phyloP scores from a whole-genome alignment of 2,888 invertebrate species.

The Pasiphila rectangulata region DNA sequence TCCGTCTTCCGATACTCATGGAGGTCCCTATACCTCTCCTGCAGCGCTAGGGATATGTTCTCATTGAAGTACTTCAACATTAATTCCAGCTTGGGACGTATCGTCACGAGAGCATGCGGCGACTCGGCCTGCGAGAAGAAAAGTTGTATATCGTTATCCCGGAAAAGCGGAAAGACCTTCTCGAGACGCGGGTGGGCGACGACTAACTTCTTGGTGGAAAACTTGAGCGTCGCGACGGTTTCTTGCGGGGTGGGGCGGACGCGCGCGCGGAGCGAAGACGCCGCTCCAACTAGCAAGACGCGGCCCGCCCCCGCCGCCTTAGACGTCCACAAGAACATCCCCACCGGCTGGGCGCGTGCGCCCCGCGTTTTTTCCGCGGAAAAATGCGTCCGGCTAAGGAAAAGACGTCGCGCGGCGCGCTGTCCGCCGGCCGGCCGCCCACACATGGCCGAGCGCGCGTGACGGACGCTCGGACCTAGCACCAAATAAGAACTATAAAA shows the following conservation, averaged over 20 bases:
- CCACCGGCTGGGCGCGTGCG: constrained; percentile 78
- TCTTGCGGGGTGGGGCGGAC: constrained; percentile 80
- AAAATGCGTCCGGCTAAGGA: constrained; percentile 80
- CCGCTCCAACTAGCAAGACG: constrained; percentile 80
- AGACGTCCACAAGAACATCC: constrained; percentile 79
- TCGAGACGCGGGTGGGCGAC: constrained; percentile 80
- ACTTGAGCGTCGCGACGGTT: constrained; percentile 78
- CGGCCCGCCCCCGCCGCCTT: constrained; percentile 80
- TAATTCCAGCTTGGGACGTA: constrained; percentile 75
- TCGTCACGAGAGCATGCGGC: constrained; percentile 75
- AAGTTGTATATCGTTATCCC: constrained; percentile 37
- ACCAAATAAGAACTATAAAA: constrained; percentile 76
- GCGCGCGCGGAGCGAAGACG: constrained; percentile 79
- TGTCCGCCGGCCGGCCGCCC: constrained; percentile 43
- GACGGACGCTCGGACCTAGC: constrained; percentile 69
- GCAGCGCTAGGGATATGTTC: constrained; percentile 80
- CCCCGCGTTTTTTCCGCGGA: constrained; percentile 79
- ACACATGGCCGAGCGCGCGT: constrained; percentile 50
- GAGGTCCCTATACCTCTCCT: constrained; percentile 81
- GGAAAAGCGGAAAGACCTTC: constrained; percentile 71
- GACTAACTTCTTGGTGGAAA: constrained; percentile 83
- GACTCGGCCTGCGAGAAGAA: constrained; percentile 50
- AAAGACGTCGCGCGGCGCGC: constrained; percentile 66
- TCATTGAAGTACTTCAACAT: constrained; percentile 81
- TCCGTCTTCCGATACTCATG: constrained; percentile 79